Conservation (phyloP, 2,888 invertebrate genomes). For the Ennomos quercinarius region DNA sequence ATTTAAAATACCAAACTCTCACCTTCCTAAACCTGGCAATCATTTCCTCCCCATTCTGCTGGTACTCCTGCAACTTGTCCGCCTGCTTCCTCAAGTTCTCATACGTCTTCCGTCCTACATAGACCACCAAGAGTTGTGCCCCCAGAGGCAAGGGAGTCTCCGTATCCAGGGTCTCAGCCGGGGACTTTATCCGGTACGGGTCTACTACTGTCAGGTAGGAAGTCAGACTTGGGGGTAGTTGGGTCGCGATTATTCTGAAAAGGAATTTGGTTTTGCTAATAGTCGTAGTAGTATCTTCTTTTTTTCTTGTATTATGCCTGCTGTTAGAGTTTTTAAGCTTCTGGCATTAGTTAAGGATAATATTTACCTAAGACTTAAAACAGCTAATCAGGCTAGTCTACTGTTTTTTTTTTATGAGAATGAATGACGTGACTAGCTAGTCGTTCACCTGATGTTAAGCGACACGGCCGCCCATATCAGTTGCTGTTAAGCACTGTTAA, state of each 20-base stretch:
- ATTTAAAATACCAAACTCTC: neutral
- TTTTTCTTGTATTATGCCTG: too few species aligned
- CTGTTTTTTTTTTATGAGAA: too few species aligned
- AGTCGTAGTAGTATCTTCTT: too few species aligned
- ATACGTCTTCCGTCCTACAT: constrained; percentile 88
- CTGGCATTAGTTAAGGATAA: too few species aligned
- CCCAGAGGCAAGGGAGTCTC: constrained; percentile 92
- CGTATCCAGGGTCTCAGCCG: constrained; percentile 88
- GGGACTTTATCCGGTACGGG: constrained; percentile 93
- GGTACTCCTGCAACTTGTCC: constrained; percentile 67
- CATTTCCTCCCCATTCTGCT: constrained; percentile 74
- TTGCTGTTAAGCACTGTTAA: too few species aligned
- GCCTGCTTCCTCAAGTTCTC: constrained; percentile 73
- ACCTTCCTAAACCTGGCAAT: constrained; percentile 77
- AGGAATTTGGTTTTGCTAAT: neutral
- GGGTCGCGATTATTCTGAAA: constrained; percentile 92
- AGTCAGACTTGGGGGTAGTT: constrained; percentile 90
- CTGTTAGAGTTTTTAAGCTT: too few species aligned
- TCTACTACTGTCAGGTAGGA: constrained; percentile 93
- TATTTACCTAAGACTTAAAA: too few species aligned
- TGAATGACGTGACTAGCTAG: too few species aligned
- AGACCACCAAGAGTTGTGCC: constrained; percentile 92
- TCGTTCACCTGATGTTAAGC: too few species aligned
- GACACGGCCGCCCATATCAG: too few species aligned
- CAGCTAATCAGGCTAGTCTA: too few species aligned